These are phyloP conservation scores for Labeo calbasu DNA, from an alignment of 2,797 vertebrate species.

Conservation along the genomic window DNA sequence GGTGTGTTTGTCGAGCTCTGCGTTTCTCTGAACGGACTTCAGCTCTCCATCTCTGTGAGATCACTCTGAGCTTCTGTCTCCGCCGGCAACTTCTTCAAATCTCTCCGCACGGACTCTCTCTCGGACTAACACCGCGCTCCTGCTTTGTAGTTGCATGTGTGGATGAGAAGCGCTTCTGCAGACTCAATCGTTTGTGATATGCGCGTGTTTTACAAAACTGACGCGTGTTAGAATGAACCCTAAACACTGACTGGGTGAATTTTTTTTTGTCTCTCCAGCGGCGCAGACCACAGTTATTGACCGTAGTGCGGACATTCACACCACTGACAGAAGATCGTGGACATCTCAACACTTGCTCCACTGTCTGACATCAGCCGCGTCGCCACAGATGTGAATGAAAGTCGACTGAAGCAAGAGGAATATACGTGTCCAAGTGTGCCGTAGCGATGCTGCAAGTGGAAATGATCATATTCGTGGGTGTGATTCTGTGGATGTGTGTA, in stretches of 20 bases:
- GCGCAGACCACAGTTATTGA: slow-evolving; percentile 27
- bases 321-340: slow-evolving; percentile 13
- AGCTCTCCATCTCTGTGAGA: neutral
- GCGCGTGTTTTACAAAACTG: neutral
- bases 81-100: slow-evolving; percentile 14
- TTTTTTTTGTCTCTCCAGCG: neutral
- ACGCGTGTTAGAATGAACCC: neutral
- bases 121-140: slow-evolving; percentile 57
- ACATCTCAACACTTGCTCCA: slow-evolving; percentile 20
- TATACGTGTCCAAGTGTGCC: slow-evolving; percentile 52
- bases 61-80: neutral
- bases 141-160: slow-evolving; percentile 55
- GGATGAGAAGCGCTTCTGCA: neutral
- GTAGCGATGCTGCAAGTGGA: slow-evolving; percentile 96
- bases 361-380: neutral
- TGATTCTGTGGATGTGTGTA: slow-evolving; percentile 93
- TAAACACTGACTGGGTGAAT: neutral
- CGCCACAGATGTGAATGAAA: slow-evolving; percentile 53
- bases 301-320: slow-evolving; percentile 35
- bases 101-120: neutral
- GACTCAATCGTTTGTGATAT: neutral
- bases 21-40: neutral
- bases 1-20: slow-evolving; percentile 67
- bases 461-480: slow-evolving; percentile 90
- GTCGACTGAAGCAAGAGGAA: slow-evolving; percentile 69